A percentile compares a stretch with the other conserved stretches of the same genome.
Conservation (phyloP, 1,140 invertebrate species). For the Chlorops oryzae region DNA sequence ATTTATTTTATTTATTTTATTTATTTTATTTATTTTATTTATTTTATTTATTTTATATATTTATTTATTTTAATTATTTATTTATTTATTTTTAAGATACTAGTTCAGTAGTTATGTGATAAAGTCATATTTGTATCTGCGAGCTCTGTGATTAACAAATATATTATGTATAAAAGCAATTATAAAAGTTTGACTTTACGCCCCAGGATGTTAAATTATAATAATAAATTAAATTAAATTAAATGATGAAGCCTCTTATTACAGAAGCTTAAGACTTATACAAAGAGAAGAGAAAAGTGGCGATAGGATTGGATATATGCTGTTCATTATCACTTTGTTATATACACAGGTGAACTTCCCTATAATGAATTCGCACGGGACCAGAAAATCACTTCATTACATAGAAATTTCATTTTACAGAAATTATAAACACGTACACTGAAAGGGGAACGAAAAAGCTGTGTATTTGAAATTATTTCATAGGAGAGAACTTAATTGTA, state of each 20-base stretch:
- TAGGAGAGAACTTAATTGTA: too few relatives aligned
- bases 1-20: neutral
- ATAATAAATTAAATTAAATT: neutral
- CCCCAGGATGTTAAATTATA: too few relatives aligned
- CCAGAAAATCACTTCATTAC: too few relatives aligned
- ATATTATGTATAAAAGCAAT: neutral
- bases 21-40: neutral
- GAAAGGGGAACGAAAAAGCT: too few relatives aligned
- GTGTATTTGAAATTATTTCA: too few relatives aligned
- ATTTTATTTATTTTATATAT: neutral
- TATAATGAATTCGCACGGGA: too few relatives aligned
- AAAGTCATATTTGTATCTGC: neutral
- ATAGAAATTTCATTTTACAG: too few relatives aligned
- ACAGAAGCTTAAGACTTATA: neutral
- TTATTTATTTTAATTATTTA: neutral
- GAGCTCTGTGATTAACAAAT: neutral
- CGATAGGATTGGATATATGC: too few relatives aligned
- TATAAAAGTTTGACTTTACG: neutral
- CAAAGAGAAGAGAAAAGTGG: neutral
- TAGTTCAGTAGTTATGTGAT: neutral
- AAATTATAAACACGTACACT: too few relatives aligned
- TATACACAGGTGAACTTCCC: too few relatives aligned
- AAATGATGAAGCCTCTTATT: neutral
- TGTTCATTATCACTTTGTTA: too few relatives aligned
- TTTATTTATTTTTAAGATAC: neutral